Percentiles rank a stretch among this genome's conserved stretches.
Conservation (phyloP, 1,140 invertebrate species). For the Drosophila oshimai region DNA sequence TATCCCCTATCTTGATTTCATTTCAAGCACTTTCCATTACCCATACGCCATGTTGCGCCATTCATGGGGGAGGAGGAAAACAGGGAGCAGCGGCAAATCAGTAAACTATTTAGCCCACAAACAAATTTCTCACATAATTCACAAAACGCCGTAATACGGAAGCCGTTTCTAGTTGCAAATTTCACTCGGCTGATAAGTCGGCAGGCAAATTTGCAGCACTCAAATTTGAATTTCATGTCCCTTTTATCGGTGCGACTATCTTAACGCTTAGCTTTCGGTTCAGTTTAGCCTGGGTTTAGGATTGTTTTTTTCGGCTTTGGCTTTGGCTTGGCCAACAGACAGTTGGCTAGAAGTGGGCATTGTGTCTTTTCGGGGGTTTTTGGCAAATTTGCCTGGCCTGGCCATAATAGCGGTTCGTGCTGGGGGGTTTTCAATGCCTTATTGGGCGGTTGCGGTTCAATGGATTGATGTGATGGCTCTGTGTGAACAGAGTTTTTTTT, state of each 20-base stretch:
- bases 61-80: not conserved
- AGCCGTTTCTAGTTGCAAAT: slow-evolving; percentile 66
- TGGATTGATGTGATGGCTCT: slow-evolving; percentile 71
- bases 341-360: slow-evolving; percentile 32
- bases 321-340: slow-evolving; percentile 12
- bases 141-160: slow-evolving; percentile 81
- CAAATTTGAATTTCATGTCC: slow-evolving; percentile 82
- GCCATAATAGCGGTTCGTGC: slow-evolving; percentile 67
- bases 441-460: slow-evolving; percentile 58
- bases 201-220: slow-evolving; percentile 64
- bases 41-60: slow-evolving; percentile 37
- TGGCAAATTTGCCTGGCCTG: slow-evolving; percentile 70
- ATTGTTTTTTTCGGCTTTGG: not conserved
- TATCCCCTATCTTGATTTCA: not conserved
- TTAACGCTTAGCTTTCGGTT: slow-evolving; percentile 52
- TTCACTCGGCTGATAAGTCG: slow-evolving; percentile 70
- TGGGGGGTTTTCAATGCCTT: slow-evolving; percentile 59
- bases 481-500: slow-evolving; percentile 34
- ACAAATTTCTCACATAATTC: slow-evolving; percentile 81
- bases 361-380: slow-evolving; percentile 33
- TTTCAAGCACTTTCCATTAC: slow-evolving; percentile 19
- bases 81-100: slow-evolving; percentile 13
- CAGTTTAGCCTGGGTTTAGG: slow-evolving; percentile 38
- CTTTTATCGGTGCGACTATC: slow-evolving; percentile 81
- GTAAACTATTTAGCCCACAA: slow-evolving; percentile 57